Percentiles rank a stretch among this genome's conserved stretches.
Evolutionary conservation across 2,113 vertebrate species (phyloP).

Genomic region (Pseudopodoces humilis): DNA sequence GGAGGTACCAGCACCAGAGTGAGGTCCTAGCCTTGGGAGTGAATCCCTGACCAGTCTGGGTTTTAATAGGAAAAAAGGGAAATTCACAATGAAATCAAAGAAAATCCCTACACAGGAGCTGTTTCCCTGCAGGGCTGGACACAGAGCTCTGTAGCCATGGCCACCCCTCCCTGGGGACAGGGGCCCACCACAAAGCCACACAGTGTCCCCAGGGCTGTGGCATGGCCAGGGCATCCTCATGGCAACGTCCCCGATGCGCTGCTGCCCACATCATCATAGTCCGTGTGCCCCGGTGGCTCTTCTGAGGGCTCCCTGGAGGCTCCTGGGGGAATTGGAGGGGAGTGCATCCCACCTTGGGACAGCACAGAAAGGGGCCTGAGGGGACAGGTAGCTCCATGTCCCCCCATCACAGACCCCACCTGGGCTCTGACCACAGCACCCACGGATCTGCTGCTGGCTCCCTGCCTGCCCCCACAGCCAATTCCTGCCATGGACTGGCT

Average conservation of each 20-base stretch:
- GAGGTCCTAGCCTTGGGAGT: fast-evolving
- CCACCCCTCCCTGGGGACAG: not conserved
- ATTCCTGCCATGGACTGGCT: not conserved
- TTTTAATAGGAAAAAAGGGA: not conserved
- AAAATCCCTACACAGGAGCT: fast-evolving
- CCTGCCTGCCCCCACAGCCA: fast-evolving
- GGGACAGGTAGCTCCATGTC: fast-evolving
- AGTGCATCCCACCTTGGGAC: not conserved
- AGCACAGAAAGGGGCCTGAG: not conserved
- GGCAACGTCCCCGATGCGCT: fast-evolving
- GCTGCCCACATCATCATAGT: not conserved
- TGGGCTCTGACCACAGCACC: fast-evolving
- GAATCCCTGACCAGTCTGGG: fast-evolving
- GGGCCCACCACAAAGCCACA: not conserved
- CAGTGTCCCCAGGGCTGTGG: fast-evolving
- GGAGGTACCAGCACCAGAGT: fast-evolving
- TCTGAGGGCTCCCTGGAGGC: fast-evolving
- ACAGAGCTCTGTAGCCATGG: fast-evolving
- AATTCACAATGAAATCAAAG: not conserved
- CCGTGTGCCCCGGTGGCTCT: fast-evolving
- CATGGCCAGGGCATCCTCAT: not conserved
- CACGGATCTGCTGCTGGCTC: not conserved
- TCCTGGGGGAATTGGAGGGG: not conserved
- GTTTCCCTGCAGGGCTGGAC: fast-evolving
- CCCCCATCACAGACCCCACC: not conserved